Percentiles rank a stretch among this genome's conserved stretches.
These are phyloP conservation scores for Apis laboriosa DNA, from an alignment of 1,140 invertebrate species.

Conservation along the genomic window DNA sequence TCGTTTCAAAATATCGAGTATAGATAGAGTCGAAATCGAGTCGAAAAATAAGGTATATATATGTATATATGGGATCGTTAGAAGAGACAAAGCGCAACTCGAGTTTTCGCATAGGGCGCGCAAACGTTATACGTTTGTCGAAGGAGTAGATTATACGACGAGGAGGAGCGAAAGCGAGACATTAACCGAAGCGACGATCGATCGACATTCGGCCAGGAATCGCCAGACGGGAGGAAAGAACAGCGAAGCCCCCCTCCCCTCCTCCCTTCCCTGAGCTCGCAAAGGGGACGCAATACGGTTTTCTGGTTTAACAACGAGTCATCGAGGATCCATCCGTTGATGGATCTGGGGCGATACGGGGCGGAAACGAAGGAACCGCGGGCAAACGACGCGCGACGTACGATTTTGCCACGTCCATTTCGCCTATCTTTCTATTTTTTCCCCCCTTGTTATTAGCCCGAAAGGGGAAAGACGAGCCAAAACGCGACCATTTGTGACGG, in stretches of 20 bases:
- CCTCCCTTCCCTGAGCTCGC: too few relatives aligned
- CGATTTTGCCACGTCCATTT: constrained; percentile 31
- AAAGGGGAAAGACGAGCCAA: constrained; percentile 60
- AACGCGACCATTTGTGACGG: constrained; percentile 65
- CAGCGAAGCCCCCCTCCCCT: neutral
- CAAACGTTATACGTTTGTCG: constrained; percentile 12
- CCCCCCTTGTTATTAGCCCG: constrained; percentile 26
- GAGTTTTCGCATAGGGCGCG: too few relatives aligned
- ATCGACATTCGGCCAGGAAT: constrained; percentile 32
- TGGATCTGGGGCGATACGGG: constrained; percentile 15
- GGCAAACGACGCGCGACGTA: constrained; percentile 26
- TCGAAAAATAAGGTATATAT: too few relatives aligned
- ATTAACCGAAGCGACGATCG: constrained; percentile 30
- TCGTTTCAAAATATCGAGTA: too few relatives aligned
- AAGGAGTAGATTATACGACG: constrained; percentile 34
- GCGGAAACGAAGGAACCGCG: constrained; percentile 16
- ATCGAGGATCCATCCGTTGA: constrained; percentile 20
- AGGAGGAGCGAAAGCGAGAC: constrained; percentile 9
- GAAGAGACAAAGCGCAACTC: too few relatives aligned
- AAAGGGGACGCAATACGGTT: constrained; percentile 13
- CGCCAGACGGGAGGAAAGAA: constrained; percentile 13
- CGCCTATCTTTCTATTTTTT: constrained; percentile 3
- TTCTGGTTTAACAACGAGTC: constrained; percentile 20
- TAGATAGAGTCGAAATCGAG: too few relatives aligned
- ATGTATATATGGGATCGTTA: too few relatives aligned